Base-by-base conservation (phyloP, 1,140 invertebrate species). In the Chlorops oryzae region DNA sequence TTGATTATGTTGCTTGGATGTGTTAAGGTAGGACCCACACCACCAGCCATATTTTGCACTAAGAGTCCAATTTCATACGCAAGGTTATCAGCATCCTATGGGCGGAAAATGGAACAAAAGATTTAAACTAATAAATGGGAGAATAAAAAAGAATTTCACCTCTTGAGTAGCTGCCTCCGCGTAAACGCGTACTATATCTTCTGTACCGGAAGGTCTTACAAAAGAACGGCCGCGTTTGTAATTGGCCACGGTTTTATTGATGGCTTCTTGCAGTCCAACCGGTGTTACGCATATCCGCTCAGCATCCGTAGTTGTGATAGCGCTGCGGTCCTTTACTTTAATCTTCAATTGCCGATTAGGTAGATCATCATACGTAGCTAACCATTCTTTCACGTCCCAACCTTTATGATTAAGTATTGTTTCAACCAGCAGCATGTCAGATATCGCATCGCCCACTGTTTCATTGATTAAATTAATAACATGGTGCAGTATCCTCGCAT, bases 401-500 rank as follows among this genome's bases (percentile, higher is more conserved):
- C 85, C 90, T 60, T 84, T 83, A 3, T 81, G 79, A 58, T 85
- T 80, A 3, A 99, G 77, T 40, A 98, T 87, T 0, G 86, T 86
- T 74, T 99, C 97, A 1, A 98, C 91, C 7, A 97, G 66, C 20
- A 99, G 75, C 79, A 99, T 81, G 70, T 98, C 95, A 0, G 95
- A 94, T 15, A 99, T 83, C 0, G 96, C 96, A 79, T 99, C 96
- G 1, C 96, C 96, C 2, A 98, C 92, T 4, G 91, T 90, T 75
- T 96, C 90, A 70, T 98, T 98, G 15, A 94, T 93, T 50, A 96
- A 73, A 72, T 94, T 83, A 25, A 92, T 86, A 12, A 92, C 70
- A 46, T 77, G 73, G 10, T 77, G 58, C 18, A 96, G 73, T 47
- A 80, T 80, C 39, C 74, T 61, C 0, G 85, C 84, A 49, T 68